Percentiles rank a stretch among this genome's conserved stretches.
Conservation (phyloP, 2,888 invertebrate genomes). For the Hyalella azteca region DNA sequence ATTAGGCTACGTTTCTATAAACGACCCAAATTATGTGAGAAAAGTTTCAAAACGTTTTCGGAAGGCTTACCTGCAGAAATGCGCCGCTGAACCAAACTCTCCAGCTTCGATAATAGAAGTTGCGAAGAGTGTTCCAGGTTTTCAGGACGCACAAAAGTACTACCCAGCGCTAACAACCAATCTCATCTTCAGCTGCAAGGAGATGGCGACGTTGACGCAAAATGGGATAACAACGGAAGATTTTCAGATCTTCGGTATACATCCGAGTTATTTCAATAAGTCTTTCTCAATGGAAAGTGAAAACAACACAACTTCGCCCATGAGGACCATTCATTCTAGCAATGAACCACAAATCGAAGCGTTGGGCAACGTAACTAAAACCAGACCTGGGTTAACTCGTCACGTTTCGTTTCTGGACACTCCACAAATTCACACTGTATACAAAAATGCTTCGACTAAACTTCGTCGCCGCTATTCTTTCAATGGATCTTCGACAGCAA, state of each 20-base stretch:
- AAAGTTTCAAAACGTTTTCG: conserved; percentile 21
- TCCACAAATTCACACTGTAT: background rate
- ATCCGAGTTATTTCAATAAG: too few relatives aligned
- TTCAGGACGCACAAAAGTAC: background rate
- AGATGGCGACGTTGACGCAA: background rate
- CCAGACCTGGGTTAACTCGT: background rate
- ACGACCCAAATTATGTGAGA: conserved; percentile 11
- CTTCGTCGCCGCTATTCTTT: background rate
- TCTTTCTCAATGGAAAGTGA: too few relatives aligned
- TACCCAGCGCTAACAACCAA: conserved; percentile 3
- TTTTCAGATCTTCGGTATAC: background rate
- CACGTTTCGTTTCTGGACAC: background rate
- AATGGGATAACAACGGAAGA: conserved; percentile 2
- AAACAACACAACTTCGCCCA: too few relatives aligned
- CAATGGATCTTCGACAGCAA: background rate
- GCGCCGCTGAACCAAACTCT: background rate
- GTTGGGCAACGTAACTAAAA: too few relatives aligned
- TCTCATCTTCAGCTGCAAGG: background rate
- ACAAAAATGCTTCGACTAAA: background rate
- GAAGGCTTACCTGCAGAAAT: conserved; percentile 2
- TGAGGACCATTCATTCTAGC: too few relatives aligned
- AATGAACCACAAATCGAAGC: too few relatives aligned
- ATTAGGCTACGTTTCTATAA: background rate
- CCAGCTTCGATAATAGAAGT: background rate
- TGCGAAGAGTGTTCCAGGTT: conserved; percentile 3